Evolutionary conservation across 2,888 invertebrate species (phyloP), one percentile per base, ranked within the genome.

Genomic region (Ennomos fuscantarius): DNA sequence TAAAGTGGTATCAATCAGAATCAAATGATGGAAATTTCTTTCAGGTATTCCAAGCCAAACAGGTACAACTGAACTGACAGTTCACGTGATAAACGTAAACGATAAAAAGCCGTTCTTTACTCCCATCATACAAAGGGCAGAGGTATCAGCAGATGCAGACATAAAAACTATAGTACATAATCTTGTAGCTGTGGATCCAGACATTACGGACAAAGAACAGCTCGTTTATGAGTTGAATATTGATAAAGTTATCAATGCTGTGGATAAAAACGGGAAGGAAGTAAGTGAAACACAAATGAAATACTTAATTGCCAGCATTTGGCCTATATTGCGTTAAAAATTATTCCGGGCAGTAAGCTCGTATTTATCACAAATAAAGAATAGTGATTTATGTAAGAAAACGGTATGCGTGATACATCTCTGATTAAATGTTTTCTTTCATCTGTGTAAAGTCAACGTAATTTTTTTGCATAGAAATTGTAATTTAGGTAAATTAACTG

Each of bases 31-130:
- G n/a, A n/a, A n/a, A 24, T 3, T 24, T 0, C 8, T 63, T 62
- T 1, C 71, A 94, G 96, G 97, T 35, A 94, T 95, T 6, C 98
- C 98, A 1, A 95, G 95, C 67, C 86, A 96, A 46, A 96, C 96
- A 0, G 97, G 97, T 8, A 96, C 96, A 0, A 94, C 97, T 0
- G 96, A 95, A 0, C 86, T 98, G 1, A 95, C 95, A 36, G 94
- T 98, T 8, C 95, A 94, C 70, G 94, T 98, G 2, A 93, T 95
- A 33, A 97, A 98, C 79, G 96, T 95, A 48, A 98, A 98, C 81
- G 97, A 98, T 78, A 98, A 97, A 81, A 93, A 95, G 58, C 98
- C 98, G 0, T 95, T 94, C 79, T 97, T 98, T 81, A 94, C 94
- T 1, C 97, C 98, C 0, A 81, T 94, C 35, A 95, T 95, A 8